A percentile compares a stretch with the other conserved stretches of the same genome.
Evolutionary conservation across 2,888 invertebrate genomes (phyloP).

Genomic region (Lithophane leautieri): DNA sequence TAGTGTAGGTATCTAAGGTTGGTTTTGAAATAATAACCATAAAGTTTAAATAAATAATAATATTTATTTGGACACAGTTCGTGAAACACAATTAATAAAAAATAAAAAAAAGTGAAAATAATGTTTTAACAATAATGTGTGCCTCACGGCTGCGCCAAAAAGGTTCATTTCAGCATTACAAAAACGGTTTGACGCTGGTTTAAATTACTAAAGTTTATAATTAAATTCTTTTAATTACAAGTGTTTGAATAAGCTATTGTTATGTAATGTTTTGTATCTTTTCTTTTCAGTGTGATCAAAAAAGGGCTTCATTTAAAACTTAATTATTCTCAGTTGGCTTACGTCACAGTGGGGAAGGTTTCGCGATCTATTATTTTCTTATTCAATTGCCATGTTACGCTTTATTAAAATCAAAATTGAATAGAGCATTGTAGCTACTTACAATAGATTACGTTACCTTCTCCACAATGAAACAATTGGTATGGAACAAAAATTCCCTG

Average conservation of each 20-base stretch:
- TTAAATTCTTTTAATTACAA: background rate
- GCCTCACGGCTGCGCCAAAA: too few relatives aligned
- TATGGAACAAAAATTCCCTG: constrained; percentile 33
- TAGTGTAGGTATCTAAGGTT: background rate
- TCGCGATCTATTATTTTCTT: constrained; percentile 35
- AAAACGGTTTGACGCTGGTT: too few relatives aligned
- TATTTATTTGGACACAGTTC: too few relatives aligned
- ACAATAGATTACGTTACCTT: constrained; percentile 52
- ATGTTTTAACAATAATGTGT: too few relatives aligned
- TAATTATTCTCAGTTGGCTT: constrained; percentile 9
- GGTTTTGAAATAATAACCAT: too few relatives aligned
- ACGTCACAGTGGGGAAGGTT: constrained; percentile 27
- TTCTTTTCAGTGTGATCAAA: background rate
- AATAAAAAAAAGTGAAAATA: too few relatives aligned
- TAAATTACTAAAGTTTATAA: background rate
- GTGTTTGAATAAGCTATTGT: background rate
- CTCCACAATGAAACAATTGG: constrained; percentile 36
- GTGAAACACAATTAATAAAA: too few relatives aligned
- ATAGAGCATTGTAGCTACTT: constrained; percentile 37
- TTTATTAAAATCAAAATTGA: constrained; percentile 40
- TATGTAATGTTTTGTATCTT: background rate
- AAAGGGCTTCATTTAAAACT: background rate
- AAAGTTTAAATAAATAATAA: too few relatives aligned
- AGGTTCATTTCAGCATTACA: too few relatives aligned
- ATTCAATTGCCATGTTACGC: constrained; percentile 33